Percentiles rank a stretch among this genome's conserved stretches.
Conservation (phyloP, 1,140 invertebrate genomes). For the Plodia interpunctella region DNA sequence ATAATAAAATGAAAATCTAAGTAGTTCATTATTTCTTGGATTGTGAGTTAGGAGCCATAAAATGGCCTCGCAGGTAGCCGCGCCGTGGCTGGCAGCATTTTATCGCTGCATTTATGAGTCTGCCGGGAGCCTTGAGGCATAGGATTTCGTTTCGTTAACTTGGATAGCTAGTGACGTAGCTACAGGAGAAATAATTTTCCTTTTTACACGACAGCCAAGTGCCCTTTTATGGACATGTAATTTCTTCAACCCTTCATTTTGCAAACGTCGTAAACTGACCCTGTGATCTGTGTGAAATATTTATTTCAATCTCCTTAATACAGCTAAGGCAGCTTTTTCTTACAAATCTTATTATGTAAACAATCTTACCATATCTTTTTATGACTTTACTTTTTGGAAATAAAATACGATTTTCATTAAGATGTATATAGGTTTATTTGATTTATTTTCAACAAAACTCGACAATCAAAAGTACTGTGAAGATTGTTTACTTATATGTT, state of each 20-base stretch:
- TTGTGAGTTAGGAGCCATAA: slow-evolving; percentile 35
- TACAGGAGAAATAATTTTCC: neutral
- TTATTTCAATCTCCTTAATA: no score
- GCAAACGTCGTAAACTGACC: neutral
- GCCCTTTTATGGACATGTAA: slow-evolving; percentile 11
- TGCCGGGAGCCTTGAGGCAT: slow-evolving; percentile 32
- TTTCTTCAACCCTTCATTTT: neutral
- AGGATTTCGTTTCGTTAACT: slow-evolving; percentile 34
- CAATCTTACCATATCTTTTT: no score
- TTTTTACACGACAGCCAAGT: neutral
- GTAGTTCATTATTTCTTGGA: slow-evolving; percentile 17
- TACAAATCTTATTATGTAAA: no score
- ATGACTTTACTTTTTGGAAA: no score
- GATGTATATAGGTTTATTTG: no score
- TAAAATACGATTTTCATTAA: no score
- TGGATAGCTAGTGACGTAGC: slow-evolving; percentile 1
- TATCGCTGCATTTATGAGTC: slow-evolving; percentile 49
- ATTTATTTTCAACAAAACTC: no score
- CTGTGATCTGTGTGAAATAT: neutral
- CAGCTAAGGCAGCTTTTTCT: no score
- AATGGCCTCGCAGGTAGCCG: slow-evolving; percentile 41
- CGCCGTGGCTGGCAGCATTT: slow-evolving; percentile 41
- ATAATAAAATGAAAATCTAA: slow-evolving; percentile 7
- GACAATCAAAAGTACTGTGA: no score
- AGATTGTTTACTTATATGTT: no score